Base-by-base conservation (phyloP, 35 echinoderm and acorn worm species). In the Anneissia japonica region DNA sequence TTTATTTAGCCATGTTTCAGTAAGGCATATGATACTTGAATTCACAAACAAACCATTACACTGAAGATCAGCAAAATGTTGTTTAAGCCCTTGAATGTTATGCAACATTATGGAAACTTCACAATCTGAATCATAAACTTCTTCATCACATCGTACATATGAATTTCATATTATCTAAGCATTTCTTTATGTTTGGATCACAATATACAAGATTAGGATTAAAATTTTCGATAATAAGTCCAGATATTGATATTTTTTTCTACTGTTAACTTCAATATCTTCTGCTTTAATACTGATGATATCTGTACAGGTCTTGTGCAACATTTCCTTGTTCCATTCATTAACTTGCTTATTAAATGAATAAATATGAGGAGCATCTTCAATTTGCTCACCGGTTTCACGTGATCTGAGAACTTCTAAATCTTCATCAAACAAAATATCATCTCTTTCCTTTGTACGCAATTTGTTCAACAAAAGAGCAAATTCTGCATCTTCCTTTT, bases 401-500 rank as follows among this genome's bases (percentile, higher is more conserved):
- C 89, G 40, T 23, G 77, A 83, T 55, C 76, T 81, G 10, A 92
- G 38, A 36, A 87, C 0, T 19, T 32, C 51, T 4, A 82, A 10
- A 36, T 92, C 90, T 46, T 86, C 81, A 45, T 83, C 73, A 43
- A 0, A 64, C 0, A 92, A 23, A 72, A 40, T 23, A 14, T 86
- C 29, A 72, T 21, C 37, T 29, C 78, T 80, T 39, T 87, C n/a
- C 76, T 79, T 91, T 34, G 76, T 37, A 17, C 93, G 82, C 1
- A 96, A 35, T 46, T 90, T 82, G 39, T 96, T 96, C 35, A 96
- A 75, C 28, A 92, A 36, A 38, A 30, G 21, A 64, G 93, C 93
- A 89, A 96, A 92, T 10, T 55, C 16, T 36, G 32, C 40, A 74
- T 96, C 93, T 38, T 92, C 90, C 45, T 87, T 89, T 89, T 96